A percentile compares a stretch with the other conserved stretches of the same genome.
These are phyloP conservation scores for Pseudorhombus dupliciocellatus DNA, from an alignment of 2,113 vertebrate genomes.

Conservation along the genomic window DNA sequence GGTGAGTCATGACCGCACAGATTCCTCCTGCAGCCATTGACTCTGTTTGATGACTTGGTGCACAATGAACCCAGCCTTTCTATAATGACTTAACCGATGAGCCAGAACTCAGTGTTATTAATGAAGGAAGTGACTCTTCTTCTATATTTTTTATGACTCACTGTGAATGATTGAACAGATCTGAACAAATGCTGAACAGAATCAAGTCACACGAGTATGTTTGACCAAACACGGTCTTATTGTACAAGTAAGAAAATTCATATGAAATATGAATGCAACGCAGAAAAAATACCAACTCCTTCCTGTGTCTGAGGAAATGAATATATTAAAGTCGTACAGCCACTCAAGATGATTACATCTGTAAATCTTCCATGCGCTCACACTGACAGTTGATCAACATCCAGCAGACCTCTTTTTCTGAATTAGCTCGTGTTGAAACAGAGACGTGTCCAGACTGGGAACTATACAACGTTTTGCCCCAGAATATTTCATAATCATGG, in stretches of 20 bases:
- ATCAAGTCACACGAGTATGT: no score
- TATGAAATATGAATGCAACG: no score
- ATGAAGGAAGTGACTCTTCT: no score
- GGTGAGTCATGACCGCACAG: not conserved
- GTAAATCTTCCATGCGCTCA: not conserved
- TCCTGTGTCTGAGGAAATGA: not conserved
- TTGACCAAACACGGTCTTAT: no score
- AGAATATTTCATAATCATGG: slow-evolving; percentile 22
- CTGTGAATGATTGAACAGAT: not conserved
- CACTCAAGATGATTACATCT: slow-evolving; percentile 19
- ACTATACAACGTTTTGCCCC: not conserved
- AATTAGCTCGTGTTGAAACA: slow-evolving; percentile 30
- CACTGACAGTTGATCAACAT: slow-evolving; percentile 15
- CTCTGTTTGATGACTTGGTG: no score
- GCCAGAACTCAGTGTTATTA: no score
- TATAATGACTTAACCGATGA: no score
- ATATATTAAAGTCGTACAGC: not conserved
- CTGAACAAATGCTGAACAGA: no score
- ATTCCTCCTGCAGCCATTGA: not conserved
- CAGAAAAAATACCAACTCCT: no score
- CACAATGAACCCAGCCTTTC: no score
- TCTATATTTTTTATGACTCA: no score
- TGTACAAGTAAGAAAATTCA: no score
- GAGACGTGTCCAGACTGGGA: slow-evolving; percentile 18
- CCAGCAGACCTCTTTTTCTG: slow-evolving; percentile 8